Evolutionary conservation across 2,888 invertebrate species (phyloP).

Genomic region (Xestobium rufovillosum): DNA sequence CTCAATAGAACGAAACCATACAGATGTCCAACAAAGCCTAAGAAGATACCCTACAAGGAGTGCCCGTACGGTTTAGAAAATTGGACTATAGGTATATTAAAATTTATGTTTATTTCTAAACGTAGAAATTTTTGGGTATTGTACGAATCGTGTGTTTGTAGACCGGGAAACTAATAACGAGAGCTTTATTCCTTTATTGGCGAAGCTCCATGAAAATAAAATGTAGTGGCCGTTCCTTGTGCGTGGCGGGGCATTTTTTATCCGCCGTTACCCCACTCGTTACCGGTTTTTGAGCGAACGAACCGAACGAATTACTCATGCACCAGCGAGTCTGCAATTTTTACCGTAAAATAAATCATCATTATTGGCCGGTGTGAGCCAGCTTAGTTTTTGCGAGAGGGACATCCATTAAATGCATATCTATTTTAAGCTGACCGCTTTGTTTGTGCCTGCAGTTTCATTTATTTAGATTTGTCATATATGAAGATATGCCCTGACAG

Average conservation of each 20-base stretch:
- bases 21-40: no score
- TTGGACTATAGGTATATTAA: no score
- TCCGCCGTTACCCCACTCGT: constrained; percentile 37
- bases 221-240: constrained; percentile 38
- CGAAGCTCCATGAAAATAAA: constrained; percentile 41
- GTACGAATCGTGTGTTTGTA: no score
- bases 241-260: constrained; percentile 35
- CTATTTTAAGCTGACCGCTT: constrained; percentile 36
- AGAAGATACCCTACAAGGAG: no score
- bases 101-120: no score
- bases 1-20: no score
- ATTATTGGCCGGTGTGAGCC: constrained; percentile 47
- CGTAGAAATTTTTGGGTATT: no score
- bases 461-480: constrained; percentile 32
- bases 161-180: no score
- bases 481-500: constrained; percentile 28
- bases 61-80: no score
- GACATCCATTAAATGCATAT: constrained; percentile 33
- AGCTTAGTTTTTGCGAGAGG: constrained; percentile 27
- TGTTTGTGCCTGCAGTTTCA: constrained; percentile 38
- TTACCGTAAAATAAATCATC: constrained; percentile 52
- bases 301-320: constrained; percentile 49
- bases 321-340: constrained; percentile 50
- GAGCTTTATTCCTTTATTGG: no score
- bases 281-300: constrained; percentile 41